Evolutionary conservation across 2,113 vertebrate genomes (phyloP).

Genomic region (Prunella fulvescens): DNA sequence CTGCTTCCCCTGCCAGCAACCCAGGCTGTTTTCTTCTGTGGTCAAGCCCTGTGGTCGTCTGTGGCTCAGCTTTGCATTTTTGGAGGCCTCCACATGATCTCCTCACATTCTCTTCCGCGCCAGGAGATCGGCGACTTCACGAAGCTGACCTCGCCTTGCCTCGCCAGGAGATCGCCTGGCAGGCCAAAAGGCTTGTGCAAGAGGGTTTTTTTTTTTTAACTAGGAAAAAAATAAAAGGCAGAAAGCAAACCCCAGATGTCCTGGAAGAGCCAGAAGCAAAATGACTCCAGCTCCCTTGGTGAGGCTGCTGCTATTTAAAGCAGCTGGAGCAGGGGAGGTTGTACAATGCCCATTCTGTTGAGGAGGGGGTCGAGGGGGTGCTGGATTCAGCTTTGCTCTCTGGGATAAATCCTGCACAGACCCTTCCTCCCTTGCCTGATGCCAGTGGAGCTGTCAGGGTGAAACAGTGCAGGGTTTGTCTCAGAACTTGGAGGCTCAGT

Average conservation of each 20-base stretch:
- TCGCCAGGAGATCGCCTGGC: neutral
- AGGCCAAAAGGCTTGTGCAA: neutral
- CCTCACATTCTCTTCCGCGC: neutral
- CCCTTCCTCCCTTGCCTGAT: neutral
- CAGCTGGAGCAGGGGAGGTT: neutral
- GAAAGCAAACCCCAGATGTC: neutral
- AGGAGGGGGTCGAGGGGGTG: neutral
- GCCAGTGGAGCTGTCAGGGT: neutral
- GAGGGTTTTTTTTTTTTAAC: neutral
- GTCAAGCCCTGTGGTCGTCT: neutral
- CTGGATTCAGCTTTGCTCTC: neutral
- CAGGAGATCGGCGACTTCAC: neutral
- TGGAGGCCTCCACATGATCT: neutral
- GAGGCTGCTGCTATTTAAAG: constrained; percentile 52
- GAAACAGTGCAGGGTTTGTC: neutral
- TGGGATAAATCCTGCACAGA: neutral
- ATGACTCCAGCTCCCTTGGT: neutral
- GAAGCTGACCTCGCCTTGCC: neutral
- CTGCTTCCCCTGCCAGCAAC: neutral
- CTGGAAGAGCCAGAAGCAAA: constrained; percentile 30
- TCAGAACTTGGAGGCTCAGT: neutral
- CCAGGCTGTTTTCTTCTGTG: constrained; percentile 16
- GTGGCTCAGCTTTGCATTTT: constrained; percentile 18
- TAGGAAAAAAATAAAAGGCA: neutral
- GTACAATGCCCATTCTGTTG: constrained; percentile 35